phyloP scores from a whole-genome alignment of 2,113 vertebrate genomes.

The Grantiella picta region DNA sequence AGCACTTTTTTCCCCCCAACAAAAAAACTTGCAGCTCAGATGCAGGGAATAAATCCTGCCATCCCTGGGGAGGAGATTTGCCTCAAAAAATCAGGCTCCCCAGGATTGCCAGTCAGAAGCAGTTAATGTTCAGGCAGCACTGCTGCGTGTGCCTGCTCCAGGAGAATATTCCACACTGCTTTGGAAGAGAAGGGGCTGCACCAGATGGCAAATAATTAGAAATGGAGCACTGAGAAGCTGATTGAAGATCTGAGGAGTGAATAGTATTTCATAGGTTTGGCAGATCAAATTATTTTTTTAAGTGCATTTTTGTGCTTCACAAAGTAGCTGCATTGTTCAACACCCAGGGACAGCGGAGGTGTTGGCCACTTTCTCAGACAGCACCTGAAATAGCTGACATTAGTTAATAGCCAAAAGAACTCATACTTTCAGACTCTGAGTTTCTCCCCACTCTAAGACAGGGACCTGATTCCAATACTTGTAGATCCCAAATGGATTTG shows the following conservation, averaged over 20 bases:
- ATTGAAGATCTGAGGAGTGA: neutral
- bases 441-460: neutral
- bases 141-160: neutral
- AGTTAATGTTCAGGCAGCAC: neutral
- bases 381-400: neutral
- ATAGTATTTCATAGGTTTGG: neutral
- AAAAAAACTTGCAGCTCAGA: neutral
- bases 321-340: neutral
- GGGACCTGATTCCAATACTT: neutral
- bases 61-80: neutral
- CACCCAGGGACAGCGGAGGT: neutral
- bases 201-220: conserved; percentile 40
- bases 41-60: conserved; percentile 20
- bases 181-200: neutral
- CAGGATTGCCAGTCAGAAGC: neutral
- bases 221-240: neutral
- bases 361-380: neutral
- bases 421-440: neutral
- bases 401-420: neutral
- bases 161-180: neutral
- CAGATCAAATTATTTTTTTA: neutral
- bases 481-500: neutral
- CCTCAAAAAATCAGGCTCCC: neutral
- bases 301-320: neutral
- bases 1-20: neutral